Conservation (phyloP, 2,113 vertebrate genomes). For the Campylorhamphus procurvoides region DNA sequence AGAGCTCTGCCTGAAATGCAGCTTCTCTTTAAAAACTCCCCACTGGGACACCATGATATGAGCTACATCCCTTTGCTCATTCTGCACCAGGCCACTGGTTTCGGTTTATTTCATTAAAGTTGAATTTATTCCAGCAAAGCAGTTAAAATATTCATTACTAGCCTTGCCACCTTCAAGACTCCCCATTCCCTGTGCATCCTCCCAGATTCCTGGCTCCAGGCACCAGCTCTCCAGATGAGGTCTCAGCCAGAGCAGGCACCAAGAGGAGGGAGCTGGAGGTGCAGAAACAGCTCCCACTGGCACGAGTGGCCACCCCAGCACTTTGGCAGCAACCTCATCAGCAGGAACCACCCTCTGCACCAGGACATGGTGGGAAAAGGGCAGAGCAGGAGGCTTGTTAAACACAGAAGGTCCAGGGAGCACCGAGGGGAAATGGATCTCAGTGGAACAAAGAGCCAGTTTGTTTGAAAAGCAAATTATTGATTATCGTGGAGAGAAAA, state of each 20-base stretch:
- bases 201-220: neutral
- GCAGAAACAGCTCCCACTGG: neutral
- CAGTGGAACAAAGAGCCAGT: neutral
- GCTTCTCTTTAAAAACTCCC: neutral
- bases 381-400: neutral
- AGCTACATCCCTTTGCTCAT: neutral
- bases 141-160: conserved; percentile 25
- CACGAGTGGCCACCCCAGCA: neutral
- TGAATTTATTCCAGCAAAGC: conserved; percentile 2
- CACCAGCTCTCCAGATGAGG: neutral
- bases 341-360: neutral
- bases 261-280: neutral
- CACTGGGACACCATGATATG: fast-evolving
- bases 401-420: neutral
- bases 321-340: neutral
- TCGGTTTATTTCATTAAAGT: neutral
- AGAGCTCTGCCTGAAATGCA: neutral
- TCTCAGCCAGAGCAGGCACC: neutral
- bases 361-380: neutral
- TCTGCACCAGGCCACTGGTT: neutral
- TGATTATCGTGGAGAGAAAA: neutral
- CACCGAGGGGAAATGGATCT: neutral
- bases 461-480: neutral
- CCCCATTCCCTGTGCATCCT: neutral
- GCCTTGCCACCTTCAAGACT: neutral